Base-by-base conservation (phyloP, 92 coral and sea anemone genomes). In the Anthopleura xanthogrammica region DNA sequence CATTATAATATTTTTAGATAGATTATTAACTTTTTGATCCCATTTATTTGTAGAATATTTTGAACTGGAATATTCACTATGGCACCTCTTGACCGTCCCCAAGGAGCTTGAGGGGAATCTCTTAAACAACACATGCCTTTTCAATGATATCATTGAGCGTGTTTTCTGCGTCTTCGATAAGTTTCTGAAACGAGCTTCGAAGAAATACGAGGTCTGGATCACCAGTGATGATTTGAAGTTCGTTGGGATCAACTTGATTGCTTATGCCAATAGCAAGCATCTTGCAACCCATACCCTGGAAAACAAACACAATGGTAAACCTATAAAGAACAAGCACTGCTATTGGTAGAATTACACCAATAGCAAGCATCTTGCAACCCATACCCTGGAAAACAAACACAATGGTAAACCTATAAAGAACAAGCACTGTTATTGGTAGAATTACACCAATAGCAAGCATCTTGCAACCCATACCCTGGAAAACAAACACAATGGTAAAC, bases 51-150 rank as follows among this genome's bases (percentile, higher is more conserved):
- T 46, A 46, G 50, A 46, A 46, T 46, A 46, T 46, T 5, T 46
- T 46, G 9, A 46, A 3, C 50, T 46, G 50, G 9, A 5, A 46
- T 46, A 46, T 46, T 46, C 50, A 46, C 50, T 29, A 9, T 46
- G 50, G 5, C 50, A 46, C 9, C 50, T 29, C 36, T 29, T 29
- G 36, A 29, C 36, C 36, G 36, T 29, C 36, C 36, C 36, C 36
- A 29, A 29, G 1, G 36, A 29, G 0, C 50, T 46, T 46, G 50
- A 46, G 50, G 50, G 7, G 7, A 46, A 46, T 46, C 50, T 46
- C 50, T 57, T 57, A 41, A 73, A 19, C 46, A 24, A 36, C 81
- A 42, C 81, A 78, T 12, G 81, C 72, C 48, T 78, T 78, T 8
- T 55, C 13, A 17, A 78, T 78, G 43, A 78, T 52, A 66, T 57